Evolutionary conservation across 2,113 vertebrate genomes (phyloP), one percentile per base, ranked within the genome.

Genomic region (Tylochromis polylepis): DNA sequence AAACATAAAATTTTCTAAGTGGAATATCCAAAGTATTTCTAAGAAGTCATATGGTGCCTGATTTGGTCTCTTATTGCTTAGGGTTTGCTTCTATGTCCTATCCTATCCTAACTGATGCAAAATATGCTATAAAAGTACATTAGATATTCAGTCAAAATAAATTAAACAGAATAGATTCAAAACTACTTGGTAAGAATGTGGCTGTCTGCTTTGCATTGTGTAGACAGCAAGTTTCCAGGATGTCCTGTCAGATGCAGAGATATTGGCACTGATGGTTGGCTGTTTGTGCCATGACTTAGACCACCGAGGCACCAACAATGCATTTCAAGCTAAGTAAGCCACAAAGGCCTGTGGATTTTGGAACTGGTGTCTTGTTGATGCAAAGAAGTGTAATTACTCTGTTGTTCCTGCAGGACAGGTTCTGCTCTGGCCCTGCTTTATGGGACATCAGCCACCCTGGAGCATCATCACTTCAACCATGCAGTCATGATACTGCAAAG

Each of bases 391-490:
- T 70, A 62, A 36, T 16, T 29, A 53, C 36, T 81, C 8, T 83
- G 31, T 57, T 84, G 31, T 83, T 31, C 29, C 78, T 87, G 65
- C 82, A 97, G 97, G 95, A 96, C 96, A 3, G 96, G 96, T 11
- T 97, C 97, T 49, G 96, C 97, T 88, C 91, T 97, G 88, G 95
- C 97, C 12, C 85, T 96, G 79, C 93, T 97, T 34, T 97, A 97
- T 2, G 97, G 97, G 46, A 97, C 97, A 0, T 97, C 96, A 34
- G 97, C 97, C 87, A 97, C 97, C 8, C 88, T 97, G 91, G 97
- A 97, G 87, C 96, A 97, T 88, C 96, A 97, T 83, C 97, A 97
- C 84, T 97, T 97, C 91, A 97, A 97, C 93, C 97, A 97, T n/a
- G 96, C 97, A 14, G 96, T 97, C 84, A 97, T 97, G 96, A 97